phyloP scores from a whole-genome alignment of 1,140 invertebrate genomes.

The Apis florea region DNA sequence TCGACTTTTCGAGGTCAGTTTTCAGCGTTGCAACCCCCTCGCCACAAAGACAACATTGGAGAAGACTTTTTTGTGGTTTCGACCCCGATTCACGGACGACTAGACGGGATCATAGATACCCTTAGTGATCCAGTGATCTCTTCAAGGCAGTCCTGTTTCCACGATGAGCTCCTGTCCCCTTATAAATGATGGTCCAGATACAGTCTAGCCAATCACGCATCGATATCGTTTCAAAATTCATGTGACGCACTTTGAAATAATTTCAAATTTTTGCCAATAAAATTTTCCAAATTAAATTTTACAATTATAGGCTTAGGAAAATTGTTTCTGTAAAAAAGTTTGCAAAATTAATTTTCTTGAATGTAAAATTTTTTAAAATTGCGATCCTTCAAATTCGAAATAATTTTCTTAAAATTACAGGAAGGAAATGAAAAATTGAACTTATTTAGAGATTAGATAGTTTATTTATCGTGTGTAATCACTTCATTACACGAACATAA shows the following conservation, averaged over 20 bases:
- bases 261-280: background rate
- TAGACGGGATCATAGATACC: constrained; percentile 46
- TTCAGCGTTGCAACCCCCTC: constrained; percentile 19
- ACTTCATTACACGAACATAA: background rate
- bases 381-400: too few species aligned
- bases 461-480: background rate
- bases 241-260: too few species aligned
- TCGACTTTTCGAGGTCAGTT: constrained; percentile 40
- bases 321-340: too few species aligned
- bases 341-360: too few species aligned
- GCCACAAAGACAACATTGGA: constrained; percentile 40
- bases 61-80: constrained; percentile 58
- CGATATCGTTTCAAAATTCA: background rate
- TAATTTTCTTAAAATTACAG: too few species aligned
- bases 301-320: too few species aligned
- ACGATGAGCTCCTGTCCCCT: constrained; percentile 42
- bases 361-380: too few species aligned
- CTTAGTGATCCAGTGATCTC: constrained; percentile 37
- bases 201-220: background rate
- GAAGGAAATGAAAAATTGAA: too few species aligned
- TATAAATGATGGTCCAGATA: constrained; percentile 28
- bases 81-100: constrained; percentile 62
- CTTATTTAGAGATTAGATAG: too few species aligned
- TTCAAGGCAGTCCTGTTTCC: constrained; percentile 62
- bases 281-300: background rate